phyloP scores from a whole-genome alignment of 2,797 vertebrate genomes.

The Spheniscus humboldti region DNA sequence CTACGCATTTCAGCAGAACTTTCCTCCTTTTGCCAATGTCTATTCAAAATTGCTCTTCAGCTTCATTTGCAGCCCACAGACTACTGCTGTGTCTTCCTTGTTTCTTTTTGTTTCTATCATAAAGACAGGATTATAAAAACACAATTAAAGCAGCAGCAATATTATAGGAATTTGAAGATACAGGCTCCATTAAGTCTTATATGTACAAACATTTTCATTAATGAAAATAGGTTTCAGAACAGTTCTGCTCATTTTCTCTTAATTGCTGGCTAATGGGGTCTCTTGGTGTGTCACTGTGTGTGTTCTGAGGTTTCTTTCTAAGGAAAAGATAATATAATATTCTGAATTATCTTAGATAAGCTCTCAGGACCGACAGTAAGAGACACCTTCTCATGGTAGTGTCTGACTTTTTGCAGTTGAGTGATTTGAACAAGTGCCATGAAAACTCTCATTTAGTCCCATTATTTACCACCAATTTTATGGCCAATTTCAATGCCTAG shows the following conservation, averaged over 20 bases:
- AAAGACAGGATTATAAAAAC: conserved; percentile 4
- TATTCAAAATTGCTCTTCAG: neutral
- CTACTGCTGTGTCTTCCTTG: neutral
- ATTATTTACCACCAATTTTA: conserved; percentile 45
- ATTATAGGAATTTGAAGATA: conserved; percentile 22
- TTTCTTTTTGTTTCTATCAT: neutral
- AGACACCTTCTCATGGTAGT: neutral
- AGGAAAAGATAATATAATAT: conserved; percentile 11
- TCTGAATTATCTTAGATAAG: conserved; percentile 25
- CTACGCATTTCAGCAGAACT: neutral
- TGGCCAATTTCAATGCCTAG: conserved; percentile 13
- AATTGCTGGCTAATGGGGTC: conserved; percentile 34
- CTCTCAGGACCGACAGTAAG: neutral
- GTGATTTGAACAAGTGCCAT: conserved; percentile 26
- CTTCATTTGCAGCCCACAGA: neutral
- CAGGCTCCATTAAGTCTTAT: conserved; percentile 17
- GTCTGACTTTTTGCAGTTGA: conserved; percentile 6
- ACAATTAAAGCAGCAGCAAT: neutral
- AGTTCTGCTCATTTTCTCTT: conserved; percentile 33
- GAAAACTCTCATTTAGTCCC: conserved; percentile 40
- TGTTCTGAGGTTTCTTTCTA: conserved; percentile 20
- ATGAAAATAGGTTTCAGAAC: conserved; percentile 26
- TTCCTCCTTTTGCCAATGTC: neutral
- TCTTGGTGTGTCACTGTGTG: neutral
- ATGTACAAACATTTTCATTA: conserved; percentile 44